Conservation (phyloP, 2,888 invertebrate genomes). For the Eutolmus rufibarbis region DNA sequence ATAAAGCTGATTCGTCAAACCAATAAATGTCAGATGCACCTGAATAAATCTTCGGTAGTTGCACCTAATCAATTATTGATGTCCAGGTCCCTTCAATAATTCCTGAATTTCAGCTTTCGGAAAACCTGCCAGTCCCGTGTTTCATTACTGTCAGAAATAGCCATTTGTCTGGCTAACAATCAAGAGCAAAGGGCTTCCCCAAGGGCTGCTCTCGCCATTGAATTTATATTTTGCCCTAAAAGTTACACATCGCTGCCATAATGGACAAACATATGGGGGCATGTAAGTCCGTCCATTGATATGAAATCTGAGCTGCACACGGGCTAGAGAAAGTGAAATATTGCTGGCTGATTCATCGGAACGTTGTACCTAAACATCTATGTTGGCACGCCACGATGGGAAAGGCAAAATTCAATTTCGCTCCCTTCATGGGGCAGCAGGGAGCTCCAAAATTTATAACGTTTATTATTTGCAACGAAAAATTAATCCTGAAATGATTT, state of each 20-base stretch:
- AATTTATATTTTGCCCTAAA: conserved; percentile 10
- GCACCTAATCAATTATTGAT: conserved; percentile 7
- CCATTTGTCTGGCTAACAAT: conserved; percentile 22
- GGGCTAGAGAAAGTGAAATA: conserved; percentile 10
- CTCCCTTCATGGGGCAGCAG: background rate
- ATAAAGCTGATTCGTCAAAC: background rate
- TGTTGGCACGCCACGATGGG: background rate
- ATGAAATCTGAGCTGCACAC: conserved; percentile 8
- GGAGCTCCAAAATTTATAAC: background rate
- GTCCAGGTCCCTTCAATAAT: background rate
- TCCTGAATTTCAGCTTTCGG: background rate
- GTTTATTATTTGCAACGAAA: conserved; percentile 5
- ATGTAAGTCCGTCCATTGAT: background rate
- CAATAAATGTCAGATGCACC: background rate
- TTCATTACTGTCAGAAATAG: conserved; percentile 43
- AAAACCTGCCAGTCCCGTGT: conserved; percentile 42
- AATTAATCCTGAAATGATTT: background rate
- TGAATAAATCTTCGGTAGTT: background rate
- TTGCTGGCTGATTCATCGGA: background rate
- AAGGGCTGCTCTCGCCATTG: background rate
- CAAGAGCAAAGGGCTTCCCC: background rate
- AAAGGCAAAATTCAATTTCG: background rate
- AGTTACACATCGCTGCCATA: background rate
- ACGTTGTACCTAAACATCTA: background rate
- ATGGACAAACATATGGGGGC: background rate